phyloP scores from a whole-genome alignment of 2,113 vertebrate species.

The western clawed frog (Xenopus tropicalis) region DNA sequence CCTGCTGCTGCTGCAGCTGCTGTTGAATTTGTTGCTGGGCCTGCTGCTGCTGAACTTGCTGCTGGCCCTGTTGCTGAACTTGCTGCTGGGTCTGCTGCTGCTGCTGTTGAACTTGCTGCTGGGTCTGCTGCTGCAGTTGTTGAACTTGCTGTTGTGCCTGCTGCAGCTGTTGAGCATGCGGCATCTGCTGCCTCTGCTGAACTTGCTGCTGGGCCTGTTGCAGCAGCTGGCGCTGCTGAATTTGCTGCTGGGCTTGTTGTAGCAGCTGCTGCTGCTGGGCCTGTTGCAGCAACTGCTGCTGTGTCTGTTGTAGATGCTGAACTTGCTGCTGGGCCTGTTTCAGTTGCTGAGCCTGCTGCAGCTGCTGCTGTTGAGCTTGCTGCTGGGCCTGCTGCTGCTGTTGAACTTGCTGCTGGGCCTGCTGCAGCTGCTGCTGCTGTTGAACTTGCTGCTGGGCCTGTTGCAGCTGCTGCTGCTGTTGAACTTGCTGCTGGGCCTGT shows the following conservation, averaged over 20 bases:
- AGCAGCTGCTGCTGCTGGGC: background rate
- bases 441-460: conserved; percentile 13
- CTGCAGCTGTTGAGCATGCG: background rate
- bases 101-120: conserved; percentile 57
- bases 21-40: background rate
- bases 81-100: background rate
- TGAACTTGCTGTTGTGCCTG: conserved; percentile 15
- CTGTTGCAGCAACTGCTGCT: background rate
- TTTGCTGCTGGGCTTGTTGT: background rate
- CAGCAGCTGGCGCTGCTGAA: conserved; percentile 38
- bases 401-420: conserved; percentile 14
- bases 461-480: background rate
- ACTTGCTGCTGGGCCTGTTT: conserved; percentile 24
- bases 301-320: background rate
- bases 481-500: background rate
- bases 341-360: conserved; percentile 20
- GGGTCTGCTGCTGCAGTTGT: conserved; percentile 54
- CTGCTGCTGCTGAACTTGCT: conserved; percentile 4
- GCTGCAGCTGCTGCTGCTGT: conserved; percentile 52
- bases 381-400: background rate
- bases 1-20: conserved; percentile 1
- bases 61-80: background rate
- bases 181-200: conserved; percentile 13
- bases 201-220: conserved; percentile 56
- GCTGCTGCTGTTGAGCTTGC: background rate